phyloP scores from a whole-genome alignment of 2,797 vertebrate species.

The Iguana delicatissima region DNA sequence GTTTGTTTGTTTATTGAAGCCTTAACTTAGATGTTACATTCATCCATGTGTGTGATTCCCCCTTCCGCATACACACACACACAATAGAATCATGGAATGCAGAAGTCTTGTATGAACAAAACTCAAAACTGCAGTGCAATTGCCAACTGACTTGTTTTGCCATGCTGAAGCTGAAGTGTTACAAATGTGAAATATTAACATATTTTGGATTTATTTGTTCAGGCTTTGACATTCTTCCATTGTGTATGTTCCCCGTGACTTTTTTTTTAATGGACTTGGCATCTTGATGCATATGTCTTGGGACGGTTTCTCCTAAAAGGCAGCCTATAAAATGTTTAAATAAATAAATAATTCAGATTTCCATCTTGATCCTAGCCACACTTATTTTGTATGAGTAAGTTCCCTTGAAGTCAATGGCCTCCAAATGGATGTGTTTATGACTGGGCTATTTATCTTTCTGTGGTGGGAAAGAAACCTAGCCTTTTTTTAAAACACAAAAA shows the following conservation, averaged over 20 bases:
- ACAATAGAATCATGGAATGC: background rate
- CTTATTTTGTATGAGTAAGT: background rate
- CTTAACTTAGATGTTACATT: too few species aligned
- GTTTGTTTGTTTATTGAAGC: too few species aligned
- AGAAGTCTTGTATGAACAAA: background rate
- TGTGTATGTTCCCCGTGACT: background rate
- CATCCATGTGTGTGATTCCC: background rate
- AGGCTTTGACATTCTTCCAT: background rate
- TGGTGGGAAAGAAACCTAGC: constrained; percentile 19
- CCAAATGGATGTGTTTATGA: constrained; percentile 14
- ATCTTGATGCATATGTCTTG: background rate
- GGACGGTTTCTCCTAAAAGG: too few species aligned
- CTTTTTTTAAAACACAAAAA: constrained; percentile 25
- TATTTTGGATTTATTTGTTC: background rate
- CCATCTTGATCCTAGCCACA: background rate
- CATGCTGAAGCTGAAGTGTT: background rate
- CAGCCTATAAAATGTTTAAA: too few species aligned
- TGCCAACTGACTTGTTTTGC: background rate
- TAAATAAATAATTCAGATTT: background rate
- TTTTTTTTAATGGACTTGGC: background rate
- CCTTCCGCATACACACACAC: background rate
- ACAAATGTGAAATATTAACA: background rate
- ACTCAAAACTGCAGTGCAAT: background rate
- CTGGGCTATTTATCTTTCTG: background rate
- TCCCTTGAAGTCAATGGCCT: background rate